Conservation (phyloP, 2,113 vertebrate species). For the Notarius quadriscutis region DNA sequence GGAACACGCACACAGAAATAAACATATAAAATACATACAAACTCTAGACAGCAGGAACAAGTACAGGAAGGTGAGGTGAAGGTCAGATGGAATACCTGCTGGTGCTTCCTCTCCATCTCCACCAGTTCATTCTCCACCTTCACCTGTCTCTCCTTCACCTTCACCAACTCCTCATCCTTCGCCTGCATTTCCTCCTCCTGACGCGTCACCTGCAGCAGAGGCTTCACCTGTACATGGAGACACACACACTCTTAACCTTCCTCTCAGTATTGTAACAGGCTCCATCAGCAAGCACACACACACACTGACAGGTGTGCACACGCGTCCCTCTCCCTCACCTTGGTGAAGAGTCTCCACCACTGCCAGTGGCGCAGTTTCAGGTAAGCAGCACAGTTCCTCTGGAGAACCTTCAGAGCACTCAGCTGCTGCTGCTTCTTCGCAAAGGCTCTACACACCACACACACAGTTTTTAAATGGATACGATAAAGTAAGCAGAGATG, state of each 20-base stretch:
- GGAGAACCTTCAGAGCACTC: constrained; percentile 93
- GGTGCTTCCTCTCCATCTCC: constrained; percentile 95
- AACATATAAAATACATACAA: not conserved
- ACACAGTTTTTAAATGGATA: not conserved
- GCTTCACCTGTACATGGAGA: constrained; percentile 83
- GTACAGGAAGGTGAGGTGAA: not conserved
- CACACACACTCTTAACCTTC: not conserved
- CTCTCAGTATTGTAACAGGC: not conserved
- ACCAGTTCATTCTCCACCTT: constrained; percentile 93
- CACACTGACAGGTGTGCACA: not conserved
- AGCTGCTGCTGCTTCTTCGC: constrained; percentile 96
- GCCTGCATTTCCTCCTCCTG: constrained; percentile 97
- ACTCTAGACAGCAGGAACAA: not conserved
- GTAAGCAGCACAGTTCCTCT: constrained; percentile 96
- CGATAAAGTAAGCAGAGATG: not conserved
- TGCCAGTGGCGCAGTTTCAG: constrained; percentile 97
- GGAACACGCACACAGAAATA: not conserved
- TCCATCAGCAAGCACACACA: not conserved
- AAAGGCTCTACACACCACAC: constrained; percentile 80
- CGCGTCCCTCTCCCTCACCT: constrained; percentile 66
- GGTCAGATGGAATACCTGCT: constrained; percentile 77
- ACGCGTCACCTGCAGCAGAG: constrained; percentile 95
- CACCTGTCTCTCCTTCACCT: constrained; percentile 93
- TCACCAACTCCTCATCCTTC: constrained; percentile 94
- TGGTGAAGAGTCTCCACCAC: constrained; percentile 99